Evolutionary conservation across 1,140 invertebrate species (phyloP).

Genomic region (Drosophila prosaltans): DNA sequence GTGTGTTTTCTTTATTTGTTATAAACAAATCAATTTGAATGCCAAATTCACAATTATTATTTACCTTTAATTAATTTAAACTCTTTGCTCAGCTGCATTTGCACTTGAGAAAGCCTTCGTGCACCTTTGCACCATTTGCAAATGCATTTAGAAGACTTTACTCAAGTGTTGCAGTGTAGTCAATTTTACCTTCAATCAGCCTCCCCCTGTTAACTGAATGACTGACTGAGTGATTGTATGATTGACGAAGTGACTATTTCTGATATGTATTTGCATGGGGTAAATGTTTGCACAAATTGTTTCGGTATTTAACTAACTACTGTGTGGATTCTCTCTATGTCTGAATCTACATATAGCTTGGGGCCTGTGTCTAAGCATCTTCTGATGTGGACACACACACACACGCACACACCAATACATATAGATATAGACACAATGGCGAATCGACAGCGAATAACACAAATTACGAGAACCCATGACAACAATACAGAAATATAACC

Average conservation of each 20-base stretch:
- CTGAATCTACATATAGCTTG: slow-evolving; percentile 1
- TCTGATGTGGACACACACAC: slow-evolving; percentile 35
- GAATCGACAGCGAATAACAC: slow-evolving; percentile 38
- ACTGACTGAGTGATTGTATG: background rate
- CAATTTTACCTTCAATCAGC: slow-evolving; percentile 19
- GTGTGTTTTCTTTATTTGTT: background rate
- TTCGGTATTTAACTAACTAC: slow-evolving; percentile 63
- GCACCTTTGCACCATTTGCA: slow-evolving; percentile 23
- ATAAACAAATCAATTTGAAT: slow-evolving; percentile 8
- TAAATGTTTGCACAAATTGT: slow-evolving; percentile 65
- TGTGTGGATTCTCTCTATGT: slow-evolving; percentile 48
- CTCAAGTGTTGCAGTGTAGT: slow-evolving; percentile 37
- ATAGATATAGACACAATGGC: slow-evolving; percentile 7
- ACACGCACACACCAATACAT: background rate
- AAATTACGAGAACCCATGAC: slow-evolving; percentile 26
- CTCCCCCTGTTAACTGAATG: background rate
- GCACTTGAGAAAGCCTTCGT: slow-evolving; percentile 5
- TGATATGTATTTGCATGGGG: slow-evolving; percentile 57
- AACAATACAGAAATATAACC: slow-evolving; percentile 42
- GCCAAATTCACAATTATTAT: background rate
- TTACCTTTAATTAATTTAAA: slow-evolving; percentile 24
- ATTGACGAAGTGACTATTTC: slow-evolving; percentile 30
- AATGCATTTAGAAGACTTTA: slow-evolving; percentile 27
- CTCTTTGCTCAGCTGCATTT: slow-evolving; percentile 16
- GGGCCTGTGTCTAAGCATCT: slow-evolving; percentile 21